Conservation (phyloP, 2,888 invertebrate genomes). For the Nephrotoma guestfalica region DNA sequence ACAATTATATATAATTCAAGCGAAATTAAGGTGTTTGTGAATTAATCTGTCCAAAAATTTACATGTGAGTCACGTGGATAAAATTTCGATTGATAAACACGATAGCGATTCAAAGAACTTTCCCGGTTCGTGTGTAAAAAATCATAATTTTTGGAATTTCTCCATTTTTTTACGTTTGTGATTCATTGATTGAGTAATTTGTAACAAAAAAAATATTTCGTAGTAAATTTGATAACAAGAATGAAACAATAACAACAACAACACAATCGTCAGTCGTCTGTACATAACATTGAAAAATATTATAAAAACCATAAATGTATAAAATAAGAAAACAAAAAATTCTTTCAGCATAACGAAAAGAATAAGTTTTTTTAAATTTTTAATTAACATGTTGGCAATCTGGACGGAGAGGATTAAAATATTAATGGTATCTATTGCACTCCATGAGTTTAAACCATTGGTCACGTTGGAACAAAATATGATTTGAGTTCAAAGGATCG, state of each 20-base stretch:
- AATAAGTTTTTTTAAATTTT: neutral
- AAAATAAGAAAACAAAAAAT: neutral
- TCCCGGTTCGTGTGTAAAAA: neutral
- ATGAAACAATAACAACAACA: neutral
- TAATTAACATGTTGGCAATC: neutral
- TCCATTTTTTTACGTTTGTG: neutral
- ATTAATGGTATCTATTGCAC: too few species aligned
- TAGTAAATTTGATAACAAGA: neutral
- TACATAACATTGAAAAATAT: neutral
- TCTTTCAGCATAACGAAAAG: neutral
- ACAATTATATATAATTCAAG: neutral
- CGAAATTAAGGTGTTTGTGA: neutral
- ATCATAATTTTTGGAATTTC: neutral
- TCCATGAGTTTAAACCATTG: too few species aligned
- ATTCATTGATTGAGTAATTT: neutral
- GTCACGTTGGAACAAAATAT: too few species aligned
- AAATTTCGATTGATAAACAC: neutral
- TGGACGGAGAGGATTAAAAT: neutral
- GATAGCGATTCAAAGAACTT: neutral
- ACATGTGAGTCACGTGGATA: neutral
- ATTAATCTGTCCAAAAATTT: neutral
- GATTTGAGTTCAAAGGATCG: too few species aligned
- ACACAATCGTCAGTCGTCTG: neutral
- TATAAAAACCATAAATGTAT: neutral
- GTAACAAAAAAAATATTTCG: neutral